These are phyloP conservation scores for Neosalanx taihuensis DNA, from an alignment of 2,797 vertebrate genomes.

Conservation along the genomic window DNA sequence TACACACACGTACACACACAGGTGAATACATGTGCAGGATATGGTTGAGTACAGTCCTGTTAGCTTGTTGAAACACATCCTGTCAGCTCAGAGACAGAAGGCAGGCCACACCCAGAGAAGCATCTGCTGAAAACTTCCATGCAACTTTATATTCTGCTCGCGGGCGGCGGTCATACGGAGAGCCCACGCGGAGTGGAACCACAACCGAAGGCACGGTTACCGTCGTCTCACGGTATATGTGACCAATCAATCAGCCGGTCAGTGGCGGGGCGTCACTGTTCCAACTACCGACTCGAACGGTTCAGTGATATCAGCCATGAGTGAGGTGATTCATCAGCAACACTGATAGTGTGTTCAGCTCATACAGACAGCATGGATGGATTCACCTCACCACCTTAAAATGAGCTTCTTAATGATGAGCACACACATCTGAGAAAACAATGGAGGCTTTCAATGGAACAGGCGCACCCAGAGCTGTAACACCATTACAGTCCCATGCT, in stretches of 20 bases:
- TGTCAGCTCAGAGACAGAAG: conserved; percentile 25
- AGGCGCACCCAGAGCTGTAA: background rate
- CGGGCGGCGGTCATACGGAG: too few relatives aligned
- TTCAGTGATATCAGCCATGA: background rate
- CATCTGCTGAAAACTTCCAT: background rate
- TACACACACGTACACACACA: conserved; percentile 13
- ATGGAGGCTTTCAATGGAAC: too few relatives aligned
- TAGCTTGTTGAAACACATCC: background rate
- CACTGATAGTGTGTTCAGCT: too few relatives aligned
- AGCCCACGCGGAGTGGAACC: background rate
- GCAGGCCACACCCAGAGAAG: conserved; percentile 54
- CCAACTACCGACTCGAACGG: background rate
- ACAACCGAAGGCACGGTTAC: background rate
- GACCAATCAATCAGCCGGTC: background rate
- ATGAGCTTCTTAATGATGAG: background rate
- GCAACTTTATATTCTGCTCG: background rate
- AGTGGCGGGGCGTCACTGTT: background rate
- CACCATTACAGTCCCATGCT: background rate
- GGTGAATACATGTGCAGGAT: conserved; percentile 13
- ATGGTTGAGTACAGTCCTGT: too few relatives aligned
- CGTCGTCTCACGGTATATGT: background rate
- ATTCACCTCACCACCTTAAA: background rate
- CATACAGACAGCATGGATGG: background rate
- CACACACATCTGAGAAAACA: background rate
- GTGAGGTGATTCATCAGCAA: background rate